phyloP scores from a whole-genome alignment of 2,797 vertebrate species.

The Danio choprae region DNA sequence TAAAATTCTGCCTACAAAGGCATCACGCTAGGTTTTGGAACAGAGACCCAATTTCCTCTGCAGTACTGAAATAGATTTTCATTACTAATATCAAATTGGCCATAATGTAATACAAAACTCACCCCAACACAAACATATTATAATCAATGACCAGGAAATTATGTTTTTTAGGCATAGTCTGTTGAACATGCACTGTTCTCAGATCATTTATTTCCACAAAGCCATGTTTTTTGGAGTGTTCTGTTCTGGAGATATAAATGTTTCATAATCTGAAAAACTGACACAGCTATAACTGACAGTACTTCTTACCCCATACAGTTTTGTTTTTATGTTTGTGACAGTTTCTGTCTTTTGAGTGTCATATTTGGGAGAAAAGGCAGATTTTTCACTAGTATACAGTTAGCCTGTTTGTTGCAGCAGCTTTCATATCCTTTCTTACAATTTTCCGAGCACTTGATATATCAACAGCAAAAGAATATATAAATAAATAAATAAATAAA shows the following conservation, averaged over 20 bases:
- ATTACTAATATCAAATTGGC: slow-evolving; percentile 11
- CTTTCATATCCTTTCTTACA: slow-evolving; percentile 7
- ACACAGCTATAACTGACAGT: neutral
- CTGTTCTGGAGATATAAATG: slow-evolving; percentile 3
- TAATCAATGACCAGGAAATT: slow-evolving; percentile 21
- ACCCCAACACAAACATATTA: neutral
- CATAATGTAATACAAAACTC: slow-evolving; percentile 7
- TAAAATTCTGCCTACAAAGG: neutral
- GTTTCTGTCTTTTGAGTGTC: slow-evolving; percentile 1
- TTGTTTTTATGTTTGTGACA: neutral
- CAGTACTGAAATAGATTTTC: neutral
- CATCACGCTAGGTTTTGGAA: slow-evolving; percentile 21
- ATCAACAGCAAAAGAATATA: neutral
- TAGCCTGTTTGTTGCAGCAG: neutral
- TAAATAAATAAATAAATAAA: neutral
- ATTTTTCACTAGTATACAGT: slow-evolving; percentile 24
- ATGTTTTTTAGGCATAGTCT: neutral
- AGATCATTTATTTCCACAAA: neutral
- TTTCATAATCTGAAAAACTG: neutral
- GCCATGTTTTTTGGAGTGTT: neutral
- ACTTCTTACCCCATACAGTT: neutral
- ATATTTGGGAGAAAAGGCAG: slow-evolving; percentile 8
- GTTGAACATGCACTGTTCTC: neutral
- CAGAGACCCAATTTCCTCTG: slow-evolving; percentile 6
- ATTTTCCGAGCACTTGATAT: slow-evolving; percentile 3